Evolutionary conservation across 2,888 invertebrate genomes (phyloP), one percentile per base, ranked within the genome.

Genomic region (Beris morrisii): DNA sequence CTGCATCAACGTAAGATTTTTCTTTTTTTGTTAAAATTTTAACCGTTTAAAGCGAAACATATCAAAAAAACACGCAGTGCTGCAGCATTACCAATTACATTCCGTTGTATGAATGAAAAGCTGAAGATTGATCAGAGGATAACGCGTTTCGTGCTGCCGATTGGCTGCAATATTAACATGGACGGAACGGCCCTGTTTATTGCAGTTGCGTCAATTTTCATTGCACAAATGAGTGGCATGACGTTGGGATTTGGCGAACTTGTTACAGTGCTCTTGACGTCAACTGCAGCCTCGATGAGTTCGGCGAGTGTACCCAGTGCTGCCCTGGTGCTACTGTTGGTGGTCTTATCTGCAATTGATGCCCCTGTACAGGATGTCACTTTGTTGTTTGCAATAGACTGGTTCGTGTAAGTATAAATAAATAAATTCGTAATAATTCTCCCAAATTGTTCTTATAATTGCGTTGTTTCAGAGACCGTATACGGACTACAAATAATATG

Each of bases 161-260:
- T 95, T 72, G 95, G 95, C 5, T 93, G 93, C 77, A 94, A 93
- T 76, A 91, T 95, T 77, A 95, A 95, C 81, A 94, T 95, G 93
- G 92, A 94, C 73, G 93, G 93, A 3, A 93, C 93, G 0, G 93
- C 93, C 0, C 82, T 96, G 55, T 97, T 95, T 79, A 88, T 96
- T 44, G 88, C 95, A 0, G 88, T 93, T 4, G 92, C 96, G 4
- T 90, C 93, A 67, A 87, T 92, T 74, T 92, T 92, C 79, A 89
- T 92, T 73, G 91, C 92, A 48, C 81, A 88, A 93, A 91, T 95
- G 88, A 94, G 93, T 75, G 89, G 88, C 68, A 88, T 94, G 74
- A 81, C 84, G 13, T 82, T 96, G 69, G 89, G 90, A 22, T 86
- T 92, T 70, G 93, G 93, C 5, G 91, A 95, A 77, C 85, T 95